Evolutionary conservation across 2,113 vertebrate genomes (phyloP), one percentile per base, ranked within the genome.

Genomic region (Anhinga rufa): DNA sequence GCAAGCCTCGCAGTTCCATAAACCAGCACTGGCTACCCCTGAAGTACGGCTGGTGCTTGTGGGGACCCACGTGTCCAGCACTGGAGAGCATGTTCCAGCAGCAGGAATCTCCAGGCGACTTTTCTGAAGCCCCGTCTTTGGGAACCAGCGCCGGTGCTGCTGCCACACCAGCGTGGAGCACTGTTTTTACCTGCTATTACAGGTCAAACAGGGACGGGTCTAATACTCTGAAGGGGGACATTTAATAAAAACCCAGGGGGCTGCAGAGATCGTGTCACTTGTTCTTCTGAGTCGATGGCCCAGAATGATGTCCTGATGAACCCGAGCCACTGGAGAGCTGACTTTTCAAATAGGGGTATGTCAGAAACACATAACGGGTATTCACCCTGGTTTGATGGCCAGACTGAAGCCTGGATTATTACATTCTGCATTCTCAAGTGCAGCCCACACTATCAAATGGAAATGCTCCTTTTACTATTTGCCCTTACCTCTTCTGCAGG

Each of bases 341-440:
- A 16, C 17, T 74, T 74, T 46, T 65, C 22, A 15, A 22, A 3
- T 3, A 26, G 26, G 8, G 6, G 6, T 19, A 22, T 2, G 24
- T n/a, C 46, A 44, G 72, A 7, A 49, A 31, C 46, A 78, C 1
- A 0, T 15, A 10, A 10, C 19, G 48, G 58, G 24, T 32, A 1
- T n/a, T 42, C 14, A 14, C 8, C 58, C 31, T 17, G 26, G 70
- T 32, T 18, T 51, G 24, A 21, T 61, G 55, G 48, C 34, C 55
- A 34, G 21, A 14, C 82, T 66, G 20, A 26, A 62, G 11, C 44
- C 44, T 55, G 61, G 32, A 15, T 57, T 12, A 0, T 14, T 57
- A 17, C 14, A 4, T 44, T 60, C 46, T 61, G 40, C 38, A 12
- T 29, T n/a, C 68, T 24, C 48, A 16, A 9, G 75, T 16, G 32